phyloP scores from a whole-genome alignment of 2,113 vertebrate species.

The Procavia capensis region DNA sequence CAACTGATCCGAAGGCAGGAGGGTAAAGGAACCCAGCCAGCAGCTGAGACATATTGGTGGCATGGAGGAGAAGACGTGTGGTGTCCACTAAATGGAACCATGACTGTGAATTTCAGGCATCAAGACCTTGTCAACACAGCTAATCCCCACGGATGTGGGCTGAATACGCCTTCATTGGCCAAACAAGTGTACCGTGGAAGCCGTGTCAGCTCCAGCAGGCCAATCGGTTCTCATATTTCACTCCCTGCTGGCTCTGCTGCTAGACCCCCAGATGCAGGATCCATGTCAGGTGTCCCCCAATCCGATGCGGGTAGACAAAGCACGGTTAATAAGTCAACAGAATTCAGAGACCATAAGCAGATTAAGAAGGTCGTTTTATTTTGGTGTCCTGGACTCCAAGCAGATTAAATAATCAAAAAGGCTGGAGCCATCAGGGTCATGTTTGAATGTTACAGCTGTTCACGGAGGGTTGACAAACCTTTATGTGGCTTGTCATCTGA shows the following conservation, averaged over 20 bases:
- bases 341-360: slow-evolving; percentile 80
- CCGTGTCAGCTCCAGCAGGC: slow-evolving; percentile 80
- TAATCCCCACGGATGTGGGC: slow-evolving; percentile 83
- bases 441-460: slow-evolving; percentile 93
- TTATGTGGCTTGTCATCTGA: slow-evolving; percentile 79
- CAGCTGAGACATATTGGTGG: slow-evolving; percentile 70
- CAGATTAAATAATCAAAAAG: slow-evolving; percentile 90
- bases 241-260: slow-evolving; percentile 80
- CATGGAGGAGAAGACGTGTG: slow-evolving; percentile 36
- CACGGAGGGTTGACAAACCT: slow-evolving; percentile 87
- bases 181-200: slow-evolving; percentile 84
- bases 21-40: not conserved
- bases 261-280: slow-evolving; percentile 80
- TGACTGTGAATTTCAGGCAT: slow-evolving; percentile 71
- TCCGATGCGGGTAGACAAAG: slow-evolving; percentile 76
- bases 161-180: slow-evolving; percentile 81
- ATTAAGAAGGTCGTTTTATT: slow-evolving; percentile 87
- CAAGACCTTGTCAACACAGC: slow-evolving; percentile 83
- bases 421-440: slow-evolving; percentile 85
- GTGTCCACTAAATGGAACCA: slow-evolving; percentile 69
- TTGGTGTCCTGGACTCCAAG: slow-evolving; percentile 87
- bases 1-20: not conserved
- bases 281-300: slow-evolving; percentile 80
- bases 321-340: slow-evolving; percentile 83
- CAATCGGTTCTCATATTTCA: slow-evolving; percentile 81